Evolutionary conservation across 2,113 vertebrate species (phyloP).

Genomic region (Calyptomena viridis): DNA sequence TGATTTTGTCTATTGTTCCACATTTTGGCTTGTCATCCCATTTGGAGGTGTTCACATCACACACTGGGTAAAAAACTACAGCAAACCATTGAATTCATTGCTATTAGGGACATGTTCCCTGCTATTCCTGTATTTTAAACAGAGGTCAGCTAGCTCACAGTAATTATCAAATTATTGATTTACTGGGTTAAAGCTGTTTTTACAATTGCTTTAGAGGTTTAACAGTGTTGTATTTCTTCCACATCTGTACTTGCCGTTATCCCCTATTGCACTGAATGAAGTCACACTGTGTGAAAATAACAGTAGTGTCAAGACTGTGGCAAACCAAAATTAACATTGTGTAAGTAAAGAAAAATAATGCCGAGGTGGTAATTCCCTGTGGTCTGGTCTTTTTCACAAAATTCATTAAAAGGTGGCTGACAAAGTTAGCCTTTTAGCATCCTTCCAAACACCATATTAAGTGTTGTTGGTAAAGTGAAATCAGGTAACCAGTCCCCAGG

Average conservation of each 20-base stretch:
- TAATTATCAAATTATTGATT: conserved; percentile 72
- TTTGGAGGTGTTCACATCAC: neutral
- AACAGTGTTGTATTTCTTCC: conserved; percentile 44
- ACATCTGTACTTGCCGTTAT: conserved; percentile 19
- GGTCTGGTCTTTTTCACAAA: neutral
- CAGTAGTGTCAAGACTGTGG: neutral
- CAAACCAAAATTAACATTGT: conserved; percentile 37
- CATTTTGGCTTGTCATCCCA: neutral
- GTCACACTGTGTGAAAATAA: conserved; percentile 12
- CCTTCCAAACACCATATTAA: neutral
- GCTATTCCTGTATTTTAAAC: conserved; percentile 46
- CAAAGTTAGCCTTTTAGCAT: conserved; percentile 26
- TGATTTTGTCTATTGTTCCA: neutral
- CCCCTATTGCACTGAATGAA: conserved; percentile 24
- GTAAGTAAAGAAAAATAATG: neutral
- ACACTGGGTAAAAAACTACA: neutral
- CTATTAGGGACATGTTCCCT: neutral
- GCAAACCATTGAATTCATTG: conserved; percentile 1
- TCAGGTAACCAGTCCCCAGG: conserved; percentile 22
- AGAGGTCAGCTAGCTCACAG: conserved; percentile 53
- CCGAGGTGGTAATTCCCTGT: neutral
- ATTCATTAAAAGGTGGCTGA: conserved; percentile 30
- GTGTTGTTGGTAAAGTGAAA: neutral
- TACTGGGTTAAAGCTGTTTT: conserved; percentile 41
- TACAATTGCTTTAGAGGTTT: conserved; percentile 60